Evolutionary conservation across 2,797 vertebrate species (phyloP), one percentile per base, ranked within the genome.

Genomic region (Tenualosa ilisha): DNA sequence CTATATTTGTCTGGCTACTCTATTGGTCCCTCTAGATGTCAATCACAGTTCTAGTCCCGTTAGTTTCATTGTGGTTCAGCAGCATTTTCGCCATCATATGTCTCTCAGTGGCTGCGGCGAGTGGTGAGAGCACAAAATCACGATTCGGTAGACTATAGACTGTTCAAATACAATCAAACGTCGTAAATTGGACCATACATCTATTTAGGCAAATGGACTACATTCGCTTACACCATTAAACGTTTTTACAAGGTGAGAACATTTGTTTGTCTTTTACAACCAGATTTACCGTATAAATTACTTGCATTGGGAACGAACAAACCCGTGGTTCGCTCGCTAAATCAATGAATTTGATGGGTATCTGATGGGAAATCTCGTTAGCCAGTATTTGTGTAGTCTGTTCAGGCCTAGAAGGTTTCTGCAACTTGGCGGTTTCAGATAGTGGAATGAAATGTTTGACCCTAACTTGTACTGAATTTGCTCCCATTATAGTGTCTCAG

Each of bases 51-150:
- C 85, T 46, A 49, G 85, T n/a, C 82, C 87, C 84, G 83, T 87
- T 87, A 68, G 88, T 86, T 86, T 87, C 90, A 91, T 91, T 88
- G 91, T 93, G 92, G 90, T 90, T 90, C 91, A 90, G 91, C 89
- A 68, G 91, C 90, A 86, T 90, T 88, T 91, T 91, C 93, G 94
- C 92, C 94, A 93, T 94, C 94, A 91, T 91, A 89, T 82, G 84
- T 84, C 72, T 72, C 65, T 82, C 90, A 88, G 91, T 85, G 84
- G 90, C 89, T 82, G 82, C 87, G 83, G 79, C 84, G 88, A 89
- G 88, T 87, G 89, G 43, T 9, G 22, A 72, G 72, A 20, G 72
- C 72, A 40, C 37, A 79, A 79, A 79, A 79, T 79, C 72, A 79
- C 72, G 72, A 79, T 46, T 79, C 72, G 40, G 37, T 79, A 43